Percentiles rank a stretch among this genome's conserved stretches.
phyloP scores from a whole-genome alignment of 2,797 vertebrate species.

The Otolemur crassicaudatus region DNA sequence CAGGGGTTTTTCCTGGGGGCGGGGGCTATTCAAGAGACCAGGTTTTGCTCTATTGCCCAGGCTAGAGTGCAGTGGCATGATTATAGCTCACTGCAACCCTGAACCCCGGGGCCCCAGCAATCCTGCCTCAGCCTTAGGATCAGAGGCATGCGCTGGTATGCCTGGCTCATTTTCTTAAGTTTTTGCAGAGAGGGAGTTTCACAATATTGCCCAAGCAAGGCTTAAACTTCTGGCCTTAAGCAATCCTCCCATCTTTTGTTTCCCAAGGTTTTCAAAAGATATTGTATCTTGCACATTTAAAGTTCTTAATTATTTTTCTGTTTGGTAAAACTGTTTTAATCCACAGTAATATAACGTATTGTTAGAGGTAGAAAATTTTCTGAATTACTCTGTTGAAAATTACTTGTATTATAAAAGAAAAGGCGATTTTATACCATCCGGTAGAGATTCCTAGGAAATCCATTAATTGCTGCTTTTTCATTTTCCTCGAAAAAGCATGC shows the following conservation, averaged over 20 bases:
- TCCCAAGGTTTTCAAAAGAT: not conserved
- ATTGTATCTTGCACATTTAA: not conserved
- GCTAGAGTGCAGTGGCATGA: not conserved
- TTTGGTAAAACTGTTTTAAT: constrained; percentile 25
- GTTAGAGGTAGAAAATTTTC: constrained; percentile 10
- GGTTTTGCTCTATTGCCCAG: not conserved
- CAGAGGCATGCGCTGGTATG: not conserved
- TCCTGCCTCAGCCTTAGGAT: not conserved
- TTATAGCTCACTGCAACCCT: not conserved
- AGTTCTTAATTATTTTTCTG: constrained; percentile 13
- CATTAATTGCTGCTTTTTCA: not conserved
- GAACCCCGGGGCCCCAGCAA: not conserved
- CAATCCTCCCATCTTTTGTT: not conserved
- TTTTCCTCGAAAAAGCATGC: constrained; percentile 32
- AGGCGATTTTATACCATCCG: not conserved
- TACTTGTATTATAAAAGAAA: constrained; percentile 21
- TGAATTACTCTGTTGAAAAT: constrained; percentile 48
- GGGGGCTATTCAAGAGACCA: not conserved
- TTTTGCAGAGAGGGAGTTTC: not conserved
- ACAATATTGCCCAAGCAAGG: not conserved
- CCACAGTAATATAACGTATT: constrained; percentile 33
- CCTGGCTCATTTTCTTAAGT: not conserved
- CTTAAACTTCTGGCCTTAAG: not conserved
- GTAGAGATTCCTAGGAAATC: not conserved
- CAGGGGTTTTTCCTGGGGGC: not conserved